These are phyloP conservation scores for Drosophila pandora DNA, from an alignment of 1,140 invertebrate species.

Conservation along the genomic window DNA sequence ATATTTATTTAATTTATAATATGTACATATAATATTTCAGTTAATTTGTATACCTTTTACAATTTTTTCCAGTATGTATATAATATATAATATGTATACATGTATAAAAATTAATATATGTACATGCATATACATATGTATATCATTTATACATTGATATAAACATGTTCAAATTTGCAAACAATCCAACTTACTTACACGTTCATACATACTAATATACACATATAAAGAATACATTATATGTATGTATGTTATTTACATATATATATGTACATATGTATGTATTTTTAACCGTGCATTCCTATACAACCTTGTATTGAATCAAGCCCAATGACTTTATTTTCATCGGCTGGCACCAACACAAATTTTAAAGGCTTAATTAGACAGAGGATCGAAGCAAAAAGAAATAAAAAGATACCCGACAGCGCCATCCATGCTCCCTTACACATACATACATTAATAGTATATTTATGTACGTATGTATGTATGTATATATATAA, in stretches of 20 bases:
- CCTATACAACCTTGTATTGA: not conserved
- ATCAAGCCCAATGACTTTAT: conserved; percentile 67
- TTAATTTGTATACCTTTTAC: no score
- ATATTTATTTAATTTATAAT: not conserved
- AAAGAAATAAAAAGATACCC: conserved; percentile 20
- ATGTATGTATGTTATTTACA: conserved; percentile 2
- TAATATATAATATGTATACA: no score
- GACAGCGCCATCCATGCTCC: no score
- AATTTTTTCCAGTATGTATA: no score
- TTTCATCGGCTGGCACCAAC: conserved; percentile 37
- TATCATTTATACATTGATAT: no score
- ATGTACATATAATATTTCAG: no score
- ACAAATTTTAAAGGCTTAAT: conserved; percentile 74
- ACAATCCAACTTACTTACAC: not conserved
- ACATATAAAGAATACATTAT: conserved; percentile 4
- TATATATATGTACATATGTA: not conserved
- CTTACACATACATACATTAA: not conserved
- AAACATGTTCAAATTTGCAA: no score
- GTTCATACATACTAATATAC: not conserved
- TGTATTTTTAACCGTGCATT: conserved; percentile 4
- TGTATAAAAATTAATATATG: no score
- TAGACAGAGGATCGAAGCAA: conserved; percentile 61
- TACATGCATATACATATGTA: conserved; percentile 6
- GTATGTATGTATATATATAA: not conserved
- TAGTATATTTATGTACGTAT: conserved; percentile 4